Base-by-base conservation (phyloP, 2,113 vertebrate species). In the Lagopus muta region DNA sequence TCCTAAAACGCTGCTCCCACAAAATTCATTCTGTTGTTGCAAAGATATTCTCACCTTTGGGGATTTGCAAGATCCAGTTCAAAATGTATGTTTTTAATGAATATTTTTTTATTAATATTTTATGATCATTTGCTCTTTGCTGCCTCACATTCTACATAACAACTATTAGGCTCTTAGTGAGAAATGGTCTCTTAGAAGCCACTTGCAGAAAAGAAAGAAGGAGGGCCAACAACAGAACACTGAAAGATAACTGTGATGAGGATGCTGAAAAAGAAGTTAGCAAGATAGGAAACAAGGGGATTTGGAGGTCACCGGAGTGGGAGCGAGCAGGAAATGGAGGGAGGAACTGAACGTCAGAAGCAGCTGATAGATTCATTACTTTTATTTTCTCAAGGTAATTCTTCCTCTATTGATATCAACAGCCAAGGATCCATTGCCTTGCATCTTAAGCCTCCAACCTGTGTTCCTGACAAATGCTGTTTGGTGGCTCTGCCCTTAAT, bases 261-360 rank as follows among this genome's bases (percentile, higher is more conserved):
- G 79, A 94, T 83, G 72, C 82, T 94, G 89, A 89, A 92, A 91
- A 93, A 92, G 64, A 76, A 93, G 67, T 71, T 61, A 67, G 85
- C 32, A 75, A 86, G 72, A 88, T 82, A 93, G 89, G 89, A 93
- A 92, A 81, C 28, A 61, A 79, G 72, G 69, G 72, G 72, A 94
- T 92, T 86, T 24, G 12, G 82, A 91, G 88, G 93, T 96, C 93
- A 86, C 45, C 0, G 0, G 76, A 86, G 79, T 3, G 0, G 57
- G 85, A 89, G 3, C 1, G 40, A 69, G 76, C 60, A 93, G 94
- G 96, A 96, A 91, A 86, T 36, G 34, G 55, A 76, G 74, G 75
- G 82, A 89, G 79, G 85, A 92, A 86, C 91, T 57, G 82, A 47
- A 60, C 66, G 74, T 90, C 89, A 93, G 87, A 57, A 74, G 92